phyloP scores from a whole-genome alignment of 2,113 vertebrate genomes.

The Catharus minimus region DNA sequence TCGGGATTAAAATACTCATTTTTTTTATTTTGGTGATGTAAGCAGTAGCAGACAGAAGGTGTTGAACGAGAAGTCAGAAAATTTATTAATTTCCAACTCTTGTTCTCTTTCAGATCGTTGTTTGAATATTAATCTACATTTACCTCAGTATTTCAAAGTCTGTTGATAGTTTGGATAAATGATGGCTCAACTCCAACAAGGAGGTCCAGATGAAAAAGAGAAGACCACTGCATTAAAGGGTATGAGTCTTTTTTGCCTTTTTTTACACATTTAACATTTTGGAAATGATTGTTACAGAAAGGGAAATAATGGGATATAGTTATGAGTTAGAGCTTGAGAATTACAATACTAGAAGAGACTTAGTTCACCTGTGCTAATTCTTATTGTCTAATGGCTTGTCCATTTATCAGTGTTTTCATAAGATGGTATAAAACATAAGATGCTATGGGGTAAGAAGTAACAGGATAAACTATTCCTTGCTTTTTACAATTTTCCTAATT shows the following conservation, averaged over 20 bases:
- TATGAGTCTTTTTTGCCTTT: slow-evolving; percentile 57
- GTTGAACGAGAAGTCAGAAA: background rate
- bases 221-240: slow-evolving; percentile 95
- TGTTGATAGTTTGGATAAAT: slow-evolving; percentile 78
- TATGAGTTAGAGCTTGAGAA: background rate
- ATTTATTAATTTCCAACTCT: slow-evolving; percentile 60
- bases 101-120: slow-evolving; percentile 71
- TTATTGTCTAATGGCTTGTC: background rate
- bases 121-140: slow-evolving; percentile 80
- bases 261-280: background rate
- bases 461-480: background rate
- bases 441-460: background rate
- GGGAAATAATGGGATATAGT: background rate
- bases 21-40: background rate
- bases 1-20: background rate
- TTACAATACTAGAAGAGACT: background rate
- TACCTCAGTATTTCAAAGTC: slow-evolving; percentile 70
- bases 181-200: slow-evolving; percentile 89
- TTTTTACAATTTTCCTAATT: background rate
- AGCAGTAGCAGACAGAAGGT: background rate
- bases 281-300: background rate
- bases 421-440: background rate
- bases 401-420: background rate
- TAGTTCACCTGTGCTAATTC: background rate
- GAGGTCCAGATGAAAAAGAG: slow-evolving; percentile 92